Evolutionary conservation across 2,797 vertebrate genomes (phyloP).

Genomic region (Manis pentadactyla): DNA sequence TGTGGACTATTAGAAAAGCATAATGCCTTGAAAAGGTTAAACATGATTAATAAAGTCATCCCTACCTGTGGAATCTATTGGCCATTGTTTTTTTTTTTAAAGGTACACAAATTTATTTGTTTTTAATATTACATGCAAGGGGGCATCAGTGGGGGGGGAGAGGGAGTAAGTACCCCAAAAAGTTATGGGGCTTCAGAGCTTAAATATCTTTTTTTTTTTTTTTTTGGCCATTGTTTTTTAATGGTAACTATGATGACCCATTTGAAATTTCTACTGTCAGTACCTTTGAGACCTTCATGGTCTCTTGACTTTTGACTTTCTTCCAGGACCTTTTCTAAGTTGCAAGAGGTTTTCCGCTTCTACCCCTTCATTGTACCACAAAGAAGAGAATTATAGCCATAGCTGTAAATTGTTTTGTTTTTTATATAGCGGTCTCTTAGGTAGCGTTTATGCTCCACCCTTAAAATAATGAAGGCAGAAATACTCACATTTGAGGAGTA

Average conservation of each 20-base stretch:
- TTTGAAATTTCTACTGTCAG: slow-evolving; percentile 38
- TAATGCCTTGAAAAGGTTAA: slow-evolving; percentile 23
- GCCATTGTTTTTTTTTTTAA: not conserved
- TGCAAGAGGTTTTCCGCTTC: not conserved
- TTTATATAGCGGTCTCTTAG: not conserved
- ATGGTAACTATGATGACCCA: slow-evolving; percentile 20
- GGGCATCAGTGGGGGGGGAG: too few species aligned
- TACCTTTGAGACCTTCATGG: slow-evolving; percentile 31
- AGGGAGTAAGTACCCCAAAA: too few species aligned
- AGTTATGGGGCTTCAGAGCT: too few species aligned
- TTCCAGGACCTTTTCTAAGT: not conserved
- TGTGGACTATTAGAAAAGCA: not conserved
- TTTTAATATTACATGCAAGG: too few species aligned
- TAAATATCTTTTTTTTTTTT: too few species aligned
- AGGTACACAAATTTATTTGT: too few species aligned
- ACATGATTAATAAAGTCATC: not conserved
- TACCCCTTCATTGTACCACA: slow-evolving; percentile 17
- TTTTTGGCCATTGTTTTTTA: too few species aligned
- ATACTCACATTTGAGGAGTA: not conserved
- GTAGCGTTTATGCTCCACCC: slow-evolving; percentile 12
- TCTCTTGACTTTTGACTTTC: slow-evolving; percentile 39
- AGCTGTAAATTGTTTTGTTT: slow-evolving; percentile 27
- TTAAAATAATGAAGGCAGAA: slow-evolving; percentile 25
- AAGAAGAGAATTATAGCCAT: slow-evolving; percentile 5
- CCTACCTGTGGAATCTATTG: not conserved